A percentile compares a stretch with the other conserved stretches of the same genome.
These are phyloP conservation scores for Actinia tenebrosa DNA, from an alignment of 64 coral and sea anemone genomes.

Conservation along the genomic window DNA sequence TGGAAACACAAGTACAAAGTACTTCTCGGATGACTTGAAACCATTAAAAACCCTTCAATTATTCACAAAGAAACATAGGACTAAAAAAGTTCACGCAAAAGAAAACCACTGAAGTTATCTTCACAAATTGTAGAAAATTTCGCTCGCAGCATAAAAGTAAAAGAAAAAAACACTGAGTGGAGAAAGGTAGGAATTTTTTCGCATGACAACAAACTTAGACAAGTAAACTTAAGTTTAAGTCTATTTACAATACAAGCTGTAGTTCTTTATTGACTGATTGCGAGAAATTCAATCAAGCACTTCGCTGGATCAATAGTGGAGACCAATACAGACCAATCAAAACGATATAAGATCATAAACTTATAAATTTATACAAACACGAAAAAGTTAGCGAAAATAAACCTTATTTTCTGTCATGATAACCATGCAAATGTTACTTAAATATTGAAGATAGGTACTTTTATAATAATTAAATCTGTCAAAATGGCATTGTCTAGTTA, in stretches of 20 bases:
- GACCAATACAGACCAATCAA: background rate
- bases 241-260: background rate
- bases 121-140: background rate
- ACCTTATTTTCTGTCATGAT: too few species aligned
- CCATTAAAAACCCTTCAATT: background rate
- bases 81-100: background rate
- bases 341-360: background rate
- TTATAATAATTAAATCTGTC: background rate
- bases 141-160: too few species aligned
- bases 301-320: background rate
- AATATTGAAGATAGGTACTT: background rate
- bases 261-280: background rate
- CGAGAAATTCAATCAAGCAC: conserved; percentile 1
- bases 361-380: too few species aligned
- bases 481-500: background rate
- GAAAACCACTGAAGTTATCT: background rate
- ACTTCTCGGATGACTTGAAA: background rate
- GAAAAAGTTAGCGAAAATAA: too few species aligned
- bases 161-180: background rate
- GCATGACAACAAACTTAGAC: background rate
- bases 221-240: background rate
- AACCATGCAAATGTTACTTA: background rate
- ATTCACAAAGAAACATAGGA: background rate
- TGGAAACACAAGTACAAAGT: background rate
- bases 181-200: background rate